Evolutionary conservation across 2,113 vertebrate species (phyloP).

Genomic region (Crotophaga sulcirostris): DNA sequence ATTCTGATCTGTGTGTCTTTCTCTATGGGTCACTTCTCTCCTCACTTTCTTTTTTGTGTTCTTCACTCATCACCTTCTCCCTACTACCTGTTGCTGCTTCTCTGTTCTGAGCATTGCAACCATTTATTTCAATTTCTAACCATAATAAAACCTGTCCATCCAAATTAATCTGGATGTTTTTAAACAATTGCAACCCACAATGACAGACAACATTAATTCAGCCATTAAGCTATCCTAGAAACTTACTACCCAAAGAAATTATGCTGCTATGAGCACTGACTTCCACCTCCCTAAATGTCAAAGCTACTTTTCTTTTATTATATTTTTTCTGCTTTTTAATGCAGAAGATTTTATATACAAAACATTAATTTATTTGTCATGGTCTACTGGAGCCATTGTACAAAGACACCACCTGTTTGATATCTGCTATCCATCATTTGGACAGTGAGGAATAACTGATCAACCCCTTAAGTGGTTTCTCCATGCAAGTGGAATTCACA

Average conservation of each 20-base stretch:
- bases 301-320: neutral
- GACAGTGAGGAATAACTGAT: conserved; percentile 26
- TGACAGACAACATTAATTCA: conserved; percentile 15
- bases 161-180: neutral
- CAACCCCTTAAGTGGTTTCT: neutral
- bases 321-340: neutral
- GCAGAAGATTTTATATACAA: neutral
- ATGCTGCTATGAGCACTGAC: neutral
- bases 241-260: neutral
- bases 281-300: neutral
- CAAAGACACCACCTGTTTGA: neutral
- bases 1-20: neutral
- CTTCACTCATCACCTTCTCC: neutral
- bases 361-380: neutral
- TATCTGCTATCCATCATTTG: conserved; percentile 23
- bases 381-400: neutral
- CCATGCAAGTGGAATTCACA: neutral
- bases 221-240: neutral
- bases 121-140: conserved; percentile 28
- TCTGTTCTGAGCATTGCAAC: neutral
- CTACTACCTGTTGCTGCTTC: neutral
- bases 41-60: neutral
- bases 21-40: neutral
- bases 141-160: neutral
- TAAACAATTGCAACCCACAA: neutral